Conservation (phyloP, 1,140 invertebrate genomes). For the Mylabris phalerata region DNA sequence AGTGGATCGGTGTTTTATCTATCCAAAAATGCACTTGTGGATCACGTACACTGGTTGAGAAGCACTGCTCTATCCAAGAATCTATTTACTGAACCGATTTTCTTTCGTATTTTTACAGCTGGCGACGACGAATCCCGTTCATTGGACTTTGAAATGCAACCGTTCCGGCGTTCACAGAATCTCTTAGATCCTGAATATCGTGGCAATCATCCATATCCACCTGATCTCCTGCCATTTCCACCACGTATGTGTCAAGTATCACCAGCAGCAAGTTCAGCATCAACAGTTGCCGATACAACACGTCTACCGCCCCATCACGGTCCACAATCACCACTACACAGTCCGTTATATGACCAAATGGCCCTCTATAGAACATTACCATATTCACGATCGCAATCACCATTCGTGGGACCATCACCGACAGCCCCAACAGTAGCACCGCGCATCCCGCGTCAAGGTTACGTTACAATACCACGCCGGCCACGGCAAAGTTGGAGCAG, state of each 20-base stretch:
- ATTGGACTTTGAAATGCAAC: slow-evolving; percentile 46
- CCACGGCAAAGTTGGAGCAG: slow-evolving; percentile 75
- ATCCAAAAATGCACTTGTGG: too few relatives aligned
- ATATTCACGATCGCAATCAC: slow-evolving; percentile 64
- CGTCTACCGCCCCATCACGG: slow-evolving; percentile 49
- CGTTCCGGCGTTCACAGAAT: slow-evolving; percentile 37
- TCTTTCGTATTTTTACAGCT: slow-evolving; percentile 22
- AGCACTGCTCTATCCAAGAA: too few relatives aligned
- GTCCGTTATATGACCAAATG: slow-evolving; percentile 49
- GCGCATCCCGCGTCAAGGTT: slow-evolving; percentile 59
- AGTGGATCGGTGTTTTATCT: too few relatives aligned
- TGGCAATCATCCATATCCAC: slow-evolving; percentile 60
- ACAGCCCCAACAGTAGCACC: slow-evolving; percentile 20
- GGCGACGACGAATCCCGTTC: slow-evolving; percentile 57
- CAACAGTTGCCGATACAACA: slow-evolving; percentile 63
- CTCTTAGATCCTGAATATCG: slow-evolving; percentile 48
- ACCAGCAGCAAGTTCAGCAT: slow-evolving; percentile 64
- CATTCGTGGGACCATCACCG: slow-evolving; percentile 46
- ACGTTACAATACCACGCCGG: slow-evolving; percentile 76
- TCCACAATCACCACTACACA: slow-evolving; percentile 47
- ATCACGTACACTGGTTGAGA: too few relatives aligned
- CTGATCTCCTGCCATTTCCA: slow-evolving; percentile 70
- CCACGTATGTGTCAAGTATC: slow-evolving; percentile 55
- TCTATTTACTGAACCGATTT: too few relatives aligned
- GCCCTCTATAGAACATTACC: slow-evolving; percentile 60